Evolutionary conservation across 2,113 vertebrate species (phyloP).

Genomic region (Microcebus ravelobensis): DNA sequence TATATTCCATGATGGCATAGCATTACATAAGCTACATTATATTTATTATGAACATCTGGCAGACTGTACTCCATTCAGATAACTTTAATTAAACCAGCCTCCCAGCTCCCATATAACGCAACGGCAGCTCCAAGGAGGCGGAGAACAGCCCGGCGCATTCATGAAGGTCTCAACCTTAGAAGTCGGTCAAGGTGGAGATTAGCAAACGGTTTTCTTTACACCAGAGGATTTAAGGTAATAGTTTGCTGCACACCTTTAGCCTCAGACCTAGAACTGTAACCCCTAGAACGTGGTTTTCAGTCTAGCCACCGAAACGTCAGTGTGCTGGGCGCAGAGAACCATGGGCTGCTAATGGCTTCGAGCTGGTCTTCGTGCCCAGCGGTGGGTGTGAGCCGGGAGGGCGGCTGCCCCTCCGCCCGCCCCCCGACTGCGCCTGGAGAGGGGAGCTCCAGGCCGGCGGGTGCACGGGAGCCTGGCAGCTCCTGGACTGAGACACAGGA

Average conservation of each 20-base stretch:
- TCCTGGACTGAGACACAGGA: rapidly evolving
- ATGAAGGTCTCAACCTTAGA: slow-evolving; percentile 73
- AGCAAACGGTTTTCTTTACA: slow-evolving; percentile 66
- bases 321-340: too few species aligned
- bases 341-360: rapidly evolving
- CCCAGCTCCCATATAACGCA: slow-evolving; percentile 84
- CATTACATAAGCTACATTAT: slow-evolving; percentile 86
- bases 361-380: rapidly evolving
- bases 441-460: rapidly evolving
- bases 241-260: slow-evolving; percentile 40
- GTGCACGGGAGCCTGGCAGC: rapidly evolving
- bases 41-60: slow-evolving; percentile 88
- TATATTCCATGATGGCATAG: slow-evolving; percentile 85
- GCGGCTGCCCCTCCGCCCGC: rapidly evolving
- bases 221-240: slow-evolving; percentile 30
- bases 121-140: slow-evolving; percentile 73
- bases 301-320: rapidly evolving
- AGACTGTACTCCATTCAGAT: slow-evolving; percentile 84
- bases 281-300: rapidly evolving
- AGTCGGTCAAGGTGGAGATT: slow-evolving; percentile 66
- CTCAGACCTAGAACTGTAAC: neutral
- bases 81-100: slow-evolving; percentile 88
- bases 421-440: rapidly evolving
- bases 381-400: rapidly evolving
- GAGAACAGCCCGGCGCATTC: slow-evolving; percentile 64